Evolutionary conservation across 2,797 vertebrate species (phyloP).

Genomic region (Sebastes cheni): DNA sequence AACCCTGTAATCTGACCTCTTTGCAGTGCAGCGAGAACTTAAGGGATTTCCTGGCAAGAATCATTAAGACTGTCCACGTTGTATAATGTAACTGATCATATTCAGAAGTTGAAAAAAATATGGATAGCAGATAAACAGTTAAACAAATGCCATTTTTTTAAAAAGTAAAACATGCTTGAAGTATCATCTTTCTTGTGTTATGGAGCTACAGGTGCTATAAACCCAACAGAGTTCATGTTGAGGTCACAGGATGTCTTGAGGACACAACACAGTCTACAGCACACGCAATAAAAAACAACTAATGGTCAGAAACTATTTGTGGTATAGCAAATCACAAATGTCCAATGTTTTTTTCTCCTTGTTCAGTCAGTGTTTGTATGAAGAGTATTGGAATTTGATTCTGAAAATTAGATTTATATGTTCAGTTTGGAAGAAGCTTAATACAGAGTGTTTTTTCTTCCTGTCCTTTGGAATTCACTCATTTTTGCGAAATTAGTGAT

Average conservation of each 20-base stretch:
- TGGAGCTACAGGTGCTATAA: conserved; percentile 54
- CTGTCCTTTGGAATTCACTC: neutral
- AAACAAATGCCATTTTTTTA: neutral
- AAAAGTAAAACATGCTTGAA: neutral
- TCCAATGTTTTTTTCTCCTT: neutral
- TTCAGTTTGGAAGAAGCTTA: neutral
- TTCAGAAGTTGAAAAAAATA: neutral
- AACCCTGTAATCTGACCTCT: neutral
- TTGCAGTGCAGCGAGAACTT: neutral
- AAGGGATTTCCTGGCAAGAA: neutral
- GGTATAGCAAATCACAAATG: neutral
- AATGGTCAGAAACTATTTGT: conserved; percentile 20
- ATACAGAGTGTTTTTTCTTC: neutral
- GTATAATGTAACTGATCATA: neutral
- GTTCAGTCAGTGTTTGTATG: neutral
- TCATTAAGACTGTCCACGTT: neutral
- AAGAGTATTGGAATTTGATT: neutral
- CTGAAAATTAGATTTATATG: neutral
- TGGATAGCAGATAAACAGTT: neutral
- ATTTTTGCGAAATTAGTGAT: neutral
- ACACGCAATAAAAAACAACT: conserved; percentile 19
- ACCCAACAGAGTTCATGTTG: conserved; percentile 53
- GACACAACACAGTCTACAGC: conserved; percentile 15
- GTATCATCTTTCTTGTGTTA: conserved; percentile 33
- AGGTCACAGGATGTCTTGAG: conserved; percentile 59